Evolutionary conservation across 2,113 vertebrate species (phyloP), one percentile per base, ranked within the genome.

Genomic region (Oncorhynchus gorbuscha): DNA sequence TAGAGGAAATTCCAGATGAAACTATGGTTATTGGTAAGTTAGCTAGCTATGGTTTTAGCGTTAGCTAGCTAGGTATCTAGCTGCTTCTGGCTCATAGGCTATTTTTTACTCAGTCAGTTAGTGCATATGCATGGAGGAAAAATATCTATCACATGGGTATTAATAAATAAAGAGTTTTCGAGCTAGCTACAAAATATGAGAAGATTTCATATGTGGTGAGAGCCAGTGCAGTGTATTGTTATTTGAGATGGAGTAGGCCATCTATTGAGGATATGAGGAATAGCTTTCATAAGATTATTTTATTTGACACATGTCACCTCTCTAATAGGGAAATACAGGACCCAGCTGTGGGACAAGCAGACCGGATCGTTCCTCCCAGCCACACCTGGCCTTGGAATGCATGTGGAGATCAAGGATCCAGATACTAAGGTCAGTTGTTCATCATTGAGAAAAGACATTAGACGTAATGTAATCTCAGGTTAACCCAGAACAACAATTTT

Each of bases 281-380:
- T 16, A 12, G 12, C 12, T 39, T 64, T 32, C 12, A 64, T 45
- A 12, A n/a, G 0, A 3, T 69, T 1, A 3, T 13, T 64, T 12
- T 30, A 20, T 64, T n/a, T 5, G 24, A 30, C 22, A 6, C 1
- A 26, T n/a, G 20, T 11, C 24, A n/a, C 30, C 11, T 69, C 20
- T 0, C 14, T 81, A 28, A 78, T 69, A 98, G 96, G 96, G 55
- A 97, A 96, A 78, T 98, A 97, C 90, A 90, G 93, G 79, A 98
- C 96, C 7, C 97, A 98, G 86, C 90, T 97, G 76, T 98, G 96
- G 96, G 97, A 98, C 84, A 97, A 97, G 76, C 94, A 96, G 83
- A 89, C 91, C 0, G 87, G 90, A 69, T 92, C 94, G 11, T 98
- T 96, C 80, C 93, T 97, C 65, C 96, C 95, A 1, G 92, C 96